Evolutionary conservation across 2,797 vertebrate species (phyloP), one percentile per base, ranked within the genome.

Genomic region (Calcarius lapponicus): DNA sequence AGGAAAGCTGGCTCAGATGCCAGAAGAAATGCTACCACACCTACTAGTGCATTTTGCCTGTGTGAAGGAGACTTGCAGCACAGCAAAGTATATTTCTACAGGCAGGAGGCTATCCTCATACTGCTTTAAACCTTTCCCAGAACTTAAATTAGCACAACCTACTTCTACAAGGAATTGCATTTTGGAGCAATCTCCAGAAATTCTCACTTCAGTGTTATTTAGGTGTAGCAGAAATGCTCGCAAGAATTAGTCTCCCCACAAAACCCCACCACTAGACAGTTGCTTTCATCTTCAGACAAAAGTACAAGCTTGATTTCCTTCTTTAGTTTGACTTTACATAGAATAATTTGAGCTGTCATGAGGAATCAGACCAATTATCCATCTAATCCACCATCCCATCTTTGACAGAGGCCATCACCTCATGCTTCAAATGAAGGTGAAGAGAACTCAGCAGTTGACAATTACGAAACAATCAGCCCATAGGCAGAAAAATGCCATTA

Each of bases 371-470:
- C 38, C 90, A 90, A 79, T 81, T 84, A 81, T 76, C 75, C 29
- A 18, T 92, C 76, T 93, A 92, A 91, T 62, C 22, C 65, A 84
- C 54, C 79, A 62, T 34, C 36, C 43, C 42, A 26, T 88, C 70
- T 96, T 80, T 92, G 92, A 93, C 93, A 96, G 92, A 81, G 91
- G 96, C 70, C 92, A 93, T 58, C 66, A 92, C 73, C 93, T 51
- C 70, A 81, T 31, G 69, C 58, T 95, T 95, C 85, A 92, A 60
- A 91, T 8, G 66, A 90, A 88, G 91, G 87, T 86, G 82, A 94
- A 95, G 80, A n/a, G 62, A 95, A 90, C 58, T 75, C 73, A 64
- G 42, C 36, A 90, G 58, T 24, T 97, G 89, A 93, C 92, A 93
- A 91, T 95, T 86, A 91, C 36, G 61, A 89, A 96, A 82, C 57